Base-by-base conservation (phyloP, 2,888 invertebrate species). In the Synanthedon tipuliformis region DNA sequence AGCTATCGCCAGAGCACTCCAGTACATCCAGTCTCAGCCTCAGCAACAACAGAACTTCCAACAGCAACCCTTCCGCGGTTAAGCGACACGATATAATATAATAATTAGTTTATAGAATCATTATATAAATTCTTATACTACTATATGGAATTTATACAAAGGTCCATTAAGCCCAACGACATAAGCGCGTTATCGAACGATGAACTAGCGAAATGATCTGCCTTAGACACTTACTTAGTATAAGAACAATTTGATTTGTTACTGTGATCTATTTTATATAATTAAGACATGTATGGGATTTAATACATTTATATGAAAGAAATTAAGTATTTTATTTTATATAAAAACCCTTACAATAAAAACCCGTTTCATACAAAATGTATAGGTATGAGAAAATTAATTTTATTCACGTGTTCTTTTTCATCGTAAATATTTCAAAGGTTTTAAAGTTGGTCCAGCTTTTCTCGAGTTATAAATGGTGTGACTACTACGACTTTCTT, bases 1-100 rank as follows among this genome's bases (percentile, higher is more conserved):
- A 56, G 89, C 89, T 18, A 91, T 91, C 66, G 74, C 72, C 57
- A 88, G 89, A 54, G 71, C 90, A 12, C 81, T 90, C 23, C 82
- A 82, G 56, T 78, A 75, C 73, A 84, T 80, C 68, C 70, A 68
- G 7, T 68, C 75, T 45, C 75, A 75, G 54, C 77, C 81, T 16
- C 74, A 74, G 45, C 79, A 81, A 54, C 75, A 81, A 50, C 72
- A 75, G 52, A 62, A 61, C 51, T 76, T 76, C 55, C 71, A 66
- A 40, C 61, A 57, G 11, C 73, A 72, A 62, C 62, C 67, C 40
- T 81, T 77, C 79, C 75, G 81, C 66, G 83, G 82, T 56, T 85
- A 76, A 74, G n/a, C 7, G 13, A 45, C 45, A 5, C 7, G 1
- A 45, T 12, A 45, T 11, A 45, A 45, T 11, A 45, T 45, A 45